These are phyloP conservation scores for Xylocampa areola DNA, from an alignment of 2,888 invertebrate species.

Conservation along the genomic window DNA sequence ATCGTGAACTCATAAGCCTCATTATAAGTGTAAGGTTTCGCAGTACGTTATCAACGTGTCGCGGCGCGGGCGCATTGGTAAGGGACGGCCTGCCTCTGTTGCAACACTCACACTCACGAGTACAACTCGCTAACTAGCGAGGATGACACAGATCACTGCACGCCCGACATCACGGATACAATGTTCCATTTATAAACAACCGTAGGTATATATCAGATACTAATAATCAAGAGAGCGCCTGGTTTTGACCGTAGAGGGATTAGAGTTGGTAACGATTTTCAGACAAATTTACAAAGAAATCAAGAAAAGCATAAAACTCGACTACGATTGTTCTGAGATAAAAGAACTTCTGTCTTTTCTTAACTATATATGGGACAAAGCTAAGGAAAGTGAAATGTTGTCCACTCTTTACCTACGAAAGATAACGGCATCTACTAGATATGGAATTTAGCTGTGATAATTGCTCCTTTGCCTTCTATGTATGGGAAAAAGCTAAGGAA, in stretches of 20 bases:
- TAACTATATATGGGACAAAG: no score
- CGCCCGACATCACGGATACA: conserved; percentile 70
- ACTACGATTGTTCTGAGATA: no score
- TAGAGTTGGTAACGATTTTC: neutral
- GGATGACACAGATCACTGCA: conserved; percentile 73
- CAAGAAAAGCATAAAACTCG: neutral
- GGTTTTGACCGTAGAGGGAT: conserved; percentile 22
- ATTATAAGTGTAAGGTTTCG: conserved; percentile 56
- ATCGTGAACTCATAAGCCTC: conserved; percentile 59
- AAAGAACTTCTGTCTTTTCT: no score
- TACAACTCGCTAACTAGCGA: conserved; percentile 70
- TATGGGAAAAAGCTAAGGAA: no score
- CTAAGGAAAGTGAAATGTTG: no score
- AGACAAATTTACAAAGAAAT: neutral
- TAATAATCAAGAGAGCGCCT: conserved; percentile 34
- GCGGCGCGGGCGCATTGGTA: conserved; percentile 42
- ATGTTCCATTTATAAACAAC: conserved; percentile 61
- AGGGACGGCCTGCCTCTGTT: conserved; percentile 59
- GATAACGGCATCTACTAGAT: no score
- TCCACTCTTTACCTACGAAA: no score
- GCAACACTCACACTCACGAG: conserved; percentile 67
- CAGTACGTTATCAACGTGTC: conserved; percentile 50
- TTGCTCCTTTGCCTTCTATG: no score
- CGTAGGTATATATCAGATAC: conserved; percentile 54
- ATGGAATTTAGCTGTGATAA: no score